Conservation (phyloP, 1,140 invertebrate genomes). For the Euwallacea fornicatus region DNA sequence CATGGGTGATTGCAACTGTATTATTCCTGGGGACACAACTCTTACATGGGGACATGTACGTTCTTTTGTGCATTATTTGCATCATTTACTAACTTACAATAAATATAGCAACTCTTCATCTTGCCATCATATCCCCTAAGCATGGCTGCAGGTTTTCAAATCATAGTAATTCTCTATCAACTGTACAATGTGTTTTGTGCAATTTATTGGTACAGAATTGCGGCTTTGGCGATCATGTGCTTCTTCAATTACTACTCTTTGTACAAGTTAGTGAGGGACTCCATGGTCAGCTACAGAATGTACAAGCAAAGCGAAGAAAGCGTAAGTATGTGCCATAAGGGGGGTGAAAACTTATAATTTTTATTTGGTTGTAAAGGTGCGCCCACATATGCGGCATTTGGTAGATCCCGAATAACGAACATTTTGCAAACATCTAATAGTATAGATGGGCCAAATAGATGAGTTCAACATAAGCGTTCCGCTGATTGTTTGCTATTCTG, state of each 20-base stretch:
- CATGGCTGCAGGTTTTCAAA: conserved; percentile 71
- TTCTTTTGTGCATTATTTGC: conserved; percentile 42
- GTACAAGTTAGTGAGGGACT: conserved; percentile 86
- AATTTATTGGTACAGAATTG: conserved; percentile 87
- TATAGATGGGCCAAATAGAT: background rate
- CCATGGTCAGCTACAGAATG: conserved; percentile 79
- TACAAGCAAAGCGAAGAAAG: conserved; percentile 56
- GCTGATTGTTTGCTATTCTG: too few relatives aligned
- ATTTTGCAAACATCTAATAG: background rate
- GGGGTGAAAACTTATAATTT: background rate
- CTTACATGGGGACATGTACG: conserved; percentile 86
- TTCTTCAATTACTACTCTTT: conserved; percentile 91
- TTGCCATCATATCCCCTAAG: conserved; percentile 83
- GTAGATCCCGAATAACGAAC: background rate
- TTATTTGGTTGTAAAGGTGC: background rate
- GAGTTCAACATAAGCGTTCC: too few relatives aligned
- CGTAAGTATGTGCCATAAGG: conserved; percentile 18
- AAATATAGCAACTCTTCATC: conserved; percentile 76
- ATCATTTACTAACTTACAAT: conserved; percentile 12
- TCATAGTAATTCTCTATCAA: conserved; percentile 73
- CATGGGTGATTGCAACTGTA: conserved; percentile 70
- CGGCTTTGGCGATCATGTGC: conserved; percentile 81
- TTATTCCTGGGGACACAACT: conserved; percentile 79
- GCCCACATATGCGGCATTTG: too few relatives aligned
- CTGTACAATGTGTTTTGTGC: conserved; percentile 74